Conservation (phyloP, 2,113 vertebrate genomes). For the Thunnus maccoyii region DNA sequence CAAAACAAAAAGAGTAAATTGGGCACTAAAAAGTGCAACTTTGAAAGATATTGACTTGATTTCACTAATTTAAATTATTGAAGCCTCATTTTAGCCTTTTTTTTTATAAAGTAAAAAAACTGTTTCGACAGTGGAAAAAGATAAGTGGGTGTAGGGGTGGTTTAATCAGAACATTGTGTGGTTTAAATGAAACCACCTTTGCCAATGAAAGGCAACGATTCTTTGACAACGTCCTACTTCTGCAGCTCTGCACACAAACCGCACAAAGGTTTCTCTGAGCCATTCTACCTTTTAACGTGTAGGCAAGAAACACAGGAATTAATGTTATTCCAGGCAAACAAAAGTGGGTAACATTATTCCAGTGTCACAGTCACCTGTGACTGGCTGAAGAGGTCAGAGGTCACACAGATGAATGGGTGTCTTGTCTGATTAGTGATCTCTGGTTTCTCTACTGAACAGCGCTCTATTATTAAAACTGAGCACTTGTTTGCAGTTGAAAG, state of each 20-base stretch:
- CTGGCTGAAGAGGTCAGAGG: constrained; percentile 58
- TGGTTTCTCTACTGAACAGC: constrained; percentile 68
- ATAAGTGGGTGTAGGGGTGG: not conserved
- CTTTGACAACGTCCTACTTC: not conserved
- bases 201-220: not conserved
- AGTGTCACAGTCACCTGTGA: constrained; percentile 71
- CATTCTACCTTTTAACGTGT: not conserved
- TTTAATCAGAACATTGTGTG: not conserved
- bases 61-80: too few species aligned
- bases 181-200: constrained; percentile 16
- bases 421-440: constrained; percentile 68
- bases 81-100: too few species aligned
- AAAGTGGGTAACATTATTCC: constrained; percentile 58
- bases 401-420: constrained; percentile 61
- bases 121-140: constrained; percentile 5
- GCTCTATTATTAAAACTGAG: constrained; percentile 53
- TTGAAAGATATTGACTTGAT: too few species aligned
- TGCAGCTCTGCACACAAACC: not conserved
- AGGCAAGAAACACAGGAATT: constrained; percentile 13
- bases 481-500: constrained; percentile 43
- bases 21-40: too few species aligned
- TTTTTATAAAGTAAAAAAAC: not conserved
- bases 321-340: constrained; percentile 33
- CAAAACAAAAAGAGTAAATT: too few species aligned
- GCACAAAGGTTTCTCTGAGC: not conserved